phyloP scores from a whole-genome alignment of 2,797 vertebrate species.

The Catamblyrhynchus diadema region DNA sequence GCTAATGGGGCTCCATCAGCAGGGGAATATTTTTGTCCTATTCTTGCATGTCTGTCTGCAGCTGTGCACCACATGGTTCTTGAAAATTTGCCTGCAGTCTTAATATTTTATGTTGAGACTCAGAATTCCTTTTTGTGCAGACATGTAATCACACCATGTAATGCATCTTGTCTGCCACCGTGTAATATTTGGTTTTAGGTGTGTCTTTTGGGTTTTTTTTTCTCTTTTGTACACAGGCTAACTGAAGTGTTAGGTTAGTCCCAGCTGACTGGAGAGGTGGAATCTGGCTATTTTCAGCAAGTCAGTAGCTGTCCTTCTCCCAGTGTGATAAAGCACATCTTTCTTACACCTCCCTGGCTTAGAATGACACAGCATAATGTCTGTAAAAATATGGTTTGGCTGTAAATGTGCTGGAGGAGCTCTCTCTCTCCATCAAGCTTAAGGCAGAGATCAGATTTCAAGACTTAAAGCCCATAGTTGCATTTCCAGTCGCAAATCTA shows the following conservation, averaged over 20 bases:
- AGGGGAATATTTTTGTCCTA: background rate
- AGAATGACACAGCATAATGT: background rate
- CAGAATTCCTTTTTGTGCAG: background rate
- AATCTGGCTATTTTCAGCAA: background rate
- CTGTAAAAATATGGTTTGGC: background rate
- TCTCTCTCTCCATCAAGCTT: background rate
- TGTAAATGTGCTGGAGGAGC: background rate
- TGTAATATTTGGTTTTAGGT: background rate
- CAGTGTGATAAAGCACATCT: background rate
- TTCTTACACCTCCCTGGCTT: background rate
- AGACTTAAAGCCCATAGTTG: background rate
- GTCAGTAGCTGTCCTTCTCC: background rate
- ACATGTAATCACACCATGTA: background rate
- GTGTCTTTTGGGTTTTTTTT: background rate
- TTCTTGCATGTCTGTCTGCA: background rate
- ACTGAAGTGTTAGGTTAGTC: background rate
- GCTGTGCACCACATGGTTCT: background rate
- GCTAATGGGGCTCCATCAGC: background rate
- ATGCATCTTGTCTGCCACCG: background rate
- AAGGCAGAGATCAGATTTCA: background rate
- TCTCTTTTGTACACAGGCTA: background rate
- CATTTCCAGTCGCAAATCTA: background rate
- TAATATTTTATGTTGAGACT: background rate
- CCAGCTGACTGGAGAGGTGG: background rate
- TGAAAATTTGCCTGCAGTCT: background rate